A percentile compares a stretch with the other conserved stretches of the same genome.
Evolutionary conservation across 2,888 invertebrate genomes (phyloP).

Genomic region (Serrognathus titanus): DNA sequence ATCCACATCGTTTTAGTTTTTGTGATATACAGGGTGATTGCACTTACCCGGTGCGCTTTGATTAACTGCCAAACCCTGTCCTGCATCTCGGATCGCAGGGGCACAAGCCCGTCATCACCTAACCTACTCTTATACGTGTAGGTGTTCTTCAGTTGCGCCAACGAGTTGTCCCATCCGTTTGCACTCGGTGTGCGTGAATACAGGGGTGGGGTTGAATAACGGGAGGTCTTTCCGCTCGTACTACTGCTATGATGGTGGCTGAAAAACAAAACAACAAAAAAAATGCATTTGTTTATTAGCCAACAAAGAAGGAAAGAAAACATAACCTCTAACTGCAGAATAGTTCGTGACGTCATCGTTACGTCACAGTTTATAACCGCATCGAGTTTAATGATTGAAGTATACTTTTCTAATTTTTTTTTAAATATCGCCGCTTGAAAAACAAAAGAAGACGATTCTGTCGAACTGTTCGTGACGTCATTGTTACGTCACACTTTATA

Average conservation of each 20-base stretch:
- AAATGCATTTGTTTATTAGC: neutral
- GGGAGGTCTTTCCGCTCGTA: constrained; percentile 34
- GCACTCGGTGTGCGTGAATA: constrained; percentile 57
- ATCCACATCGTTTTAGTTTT: too few relatives aligned
- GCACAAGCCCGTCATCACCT: constrained; percentile 72
- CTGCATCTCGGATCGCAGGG: constrained; percentile 69
- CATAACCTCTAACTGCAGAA: too few relatives aligned
- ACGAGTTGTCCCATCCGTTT: constrained; percentile 40
- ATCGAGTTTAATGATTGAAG: too few relatives aligned
- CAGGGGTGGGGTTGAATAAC: constrained; percentile 51
- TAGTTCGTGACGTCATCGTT: too few relatives aligned
- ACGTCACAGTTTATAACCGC: too few relatives aligned
- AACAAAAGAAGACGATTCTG: too few relatives aligned
- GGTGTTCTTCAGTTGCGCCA: constrained; percentile 15
- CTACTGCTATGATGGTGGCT: constrained; percentile 27
- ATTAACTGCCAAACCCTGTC: constrained; percentile 78
- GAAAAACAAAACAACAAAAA: constrained; percentile 7
- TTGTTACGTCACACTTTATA: too few relatives aligned
- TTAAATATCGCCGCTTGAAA: too few relatives aligned
- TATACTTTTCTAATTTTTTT: too few relatives aligned
- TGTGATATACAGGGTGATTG: neutral
- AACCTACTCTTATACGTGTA: constrained; percentile 38
- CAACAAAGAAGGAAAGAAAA: neutral
- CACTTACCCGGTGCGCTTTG: constrained; percentile 69
- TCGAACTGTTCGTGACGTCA: too few relatives aligned